Conservation (phyloP, 1,140 invertebrate species). For the Drosophila eugracilis region DNA sequence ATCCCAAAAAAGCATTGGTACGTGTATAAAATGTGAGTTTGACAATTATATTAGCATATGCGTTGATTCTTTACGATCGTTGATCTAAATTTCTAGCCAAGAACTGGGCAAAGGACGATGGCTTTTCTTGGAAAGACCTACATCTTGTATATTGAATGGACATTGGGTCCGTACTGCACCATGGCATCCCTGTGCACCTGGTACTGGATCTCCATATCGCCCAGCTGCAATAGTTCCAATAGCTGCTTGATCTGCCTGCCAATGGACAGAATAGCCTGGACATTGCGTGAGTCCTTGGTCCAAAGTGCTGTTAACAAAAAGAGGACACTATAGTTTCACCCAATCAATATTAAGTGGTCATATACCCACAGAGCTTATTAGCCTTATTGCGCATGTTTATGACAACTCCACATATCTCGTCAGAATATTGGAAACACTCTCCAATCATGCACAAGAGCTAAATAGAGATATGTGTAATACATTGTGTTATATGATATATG, state of each 20-base stretch:
- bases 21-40: constrained; percentile 26
- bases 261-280: constrained; percentile 91
- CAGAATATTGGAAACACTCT: constrained; percentile 96
- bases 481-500: not conserved
- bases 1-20: constrained; percentile 2
- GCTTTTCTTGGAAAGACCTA: constrained; percentile 6
- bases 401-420: constrained; percentile 97
- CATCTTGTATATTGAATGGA: constrained; percentile 90
- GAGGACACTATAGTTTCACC: constrained; percentile 1
- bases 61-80: constrained; percentile 29
- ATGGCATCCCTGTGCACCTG: constrained; percentile 94
- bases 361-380: constrained; percentile 91
- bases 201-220: constrained; percentile 87
- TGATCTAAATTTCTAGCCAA: constrained; percentile 42
- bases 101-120: constrained; percentile 54
- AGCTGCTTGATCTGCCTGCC: constrained; percentile 94
- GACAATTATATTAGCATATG: constrained; percentile 1
- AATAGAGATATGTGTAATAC: not conserved
- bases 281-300: constrained; percentile 93
- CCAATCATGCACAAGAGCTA: constrained; percentile 96
- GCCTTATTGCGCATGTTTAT: constrained; percentile 96
- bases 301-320: constrained; percentile 88
- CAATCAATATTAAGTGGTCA: not conserved
- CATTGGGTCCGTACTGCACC: constrained; percentile 92
- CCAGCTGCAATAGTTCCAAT: constrained; percentile 88